phyloP scores from a whole-genome alignment of 2,888 invertebrate genomes.

The Ptychoptera contaminata region DNA sequence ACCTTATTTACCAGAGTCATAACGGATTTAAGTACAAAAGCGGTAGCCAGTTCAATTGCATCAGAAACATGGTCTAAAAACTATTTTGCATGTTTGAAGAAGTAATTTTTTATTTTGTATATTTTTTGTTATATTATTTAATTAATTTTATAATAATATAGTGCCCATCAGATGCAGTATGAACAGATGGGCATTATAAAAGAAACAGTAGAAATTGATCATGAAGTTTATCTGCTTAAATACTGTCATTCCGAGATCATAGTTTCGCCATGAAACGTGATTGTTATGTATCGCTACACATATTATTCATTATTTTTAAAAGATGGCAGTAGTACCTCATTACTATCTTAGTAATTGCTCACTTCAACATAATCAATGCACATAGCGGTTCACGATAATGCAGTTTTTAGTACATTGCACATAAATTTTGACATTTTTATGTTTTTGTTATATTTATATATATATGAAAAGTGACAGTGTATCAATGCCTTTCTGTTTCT shows the following conservation, averaged over 20 bases:
- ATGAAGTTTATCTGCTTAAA: constrained; percentile 31
- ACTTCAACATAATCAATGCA: no score
- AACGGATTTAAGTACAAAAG: constrained; percentile 46
- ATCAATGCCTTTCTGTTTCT: no score
- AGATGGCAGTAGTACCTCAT: constrained; percentile 35
- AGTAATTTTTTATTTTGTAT: constrained; percentile 31
- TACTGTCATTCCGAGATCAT: constrained; percentile 63
- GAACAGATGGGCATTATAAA: constrained; percentile 59
- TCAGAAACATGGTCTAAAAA: constrained; percentile 54
- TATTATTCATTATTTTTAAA: constrained; percentile 61
- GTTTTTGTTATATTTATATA: no score
- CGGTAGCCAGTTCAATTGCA: constrained; percentile 57
- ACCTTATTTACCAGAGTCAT: constrained; percentile 53
- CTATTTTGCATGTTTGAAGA: constrained; percentile 48
- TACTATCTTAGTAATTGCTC: no score
- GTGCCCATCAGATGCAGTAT: constrained; percentile 66
- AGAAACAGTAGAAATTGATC: constrained; percentile 42
- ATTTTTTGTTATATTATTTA: constrained; percentile 6
- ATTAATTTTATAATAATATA: constrained; percentile 18
- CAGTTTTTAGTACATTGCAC: no score
- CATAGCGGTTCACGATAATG: no score
- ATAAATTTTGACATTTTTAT: no score
- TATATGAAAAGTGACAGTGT: no score
- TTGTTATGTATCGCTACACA: constrained; percentile 64
- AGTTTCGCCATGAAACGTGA: constrained; percentile 62